Evolutionary conservation across 2,113 vertebrate species (phyloP).

Genomic region (Proteles cristata): DNA sequence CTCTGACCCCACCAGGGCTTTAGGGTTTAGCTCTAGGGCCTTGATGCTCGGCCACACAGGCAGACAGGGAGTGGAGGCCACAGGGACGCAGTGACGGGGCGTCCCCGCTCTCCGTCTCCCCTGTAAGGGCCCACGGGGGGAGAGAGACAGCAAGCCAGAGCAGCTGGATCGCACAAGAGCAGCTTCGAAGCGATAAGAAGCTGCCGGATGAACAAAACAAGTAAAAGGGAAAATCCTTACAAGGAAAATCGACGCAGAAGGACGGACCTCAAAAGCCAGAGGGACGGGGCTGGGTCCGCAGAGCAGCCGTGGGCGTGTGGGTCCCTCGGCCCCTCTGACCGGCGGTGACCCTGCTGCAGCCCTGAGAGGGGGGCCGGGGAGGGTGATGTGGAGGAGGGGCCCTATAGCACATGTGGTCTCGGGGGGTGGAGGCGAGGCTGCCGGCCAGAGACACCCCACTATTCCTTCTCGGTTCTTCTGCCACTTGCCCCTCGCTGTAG

Average conservation of each 20-base stretch:
- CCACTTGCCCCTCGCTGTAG: neutral
- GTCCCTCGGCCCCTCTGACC: neutral
- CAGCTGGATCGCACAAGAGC: too few species aligned
- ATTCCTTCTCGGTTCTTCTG: neutral
- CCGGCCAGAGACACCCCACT: neutral
- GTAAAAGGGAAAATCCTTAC: neutral
- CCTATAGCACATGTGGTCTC: neutral
- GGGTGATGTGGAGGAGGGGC: too few species aligned
- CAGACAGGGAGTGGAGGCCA: neutral
- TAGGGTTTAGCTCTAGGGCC: neutral
- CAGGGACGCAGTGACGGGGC: neutral
- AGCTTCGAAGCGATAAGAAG: neutral
- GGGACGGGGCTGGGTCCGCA: accelerated
- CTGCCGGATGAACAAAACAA: neutral
- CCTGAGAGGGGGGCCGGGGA: neutral
- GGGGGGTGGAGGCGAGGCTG: neutral
- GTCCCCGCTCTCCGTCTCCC: neutral
- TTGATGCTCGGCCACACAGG: neutral
- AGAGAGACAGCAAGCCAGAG: neutral
- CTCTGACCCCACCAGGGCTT: neutral
- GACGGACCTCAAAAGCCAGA: neutral
- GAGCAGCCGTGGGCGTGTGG: accelerated
- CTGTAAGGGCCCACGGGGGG: neutral
- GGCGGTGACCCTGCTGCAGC: neutral
- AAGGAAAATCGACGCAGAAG: neutral